Percentiles rank a stretch among this genome's conserved stretches.
These are phyloP conservation scores for Menura novaehollandiae DNA, from an alignment of 2,113 vertebrate genomes.

Conservation along the genomic window DNA sequence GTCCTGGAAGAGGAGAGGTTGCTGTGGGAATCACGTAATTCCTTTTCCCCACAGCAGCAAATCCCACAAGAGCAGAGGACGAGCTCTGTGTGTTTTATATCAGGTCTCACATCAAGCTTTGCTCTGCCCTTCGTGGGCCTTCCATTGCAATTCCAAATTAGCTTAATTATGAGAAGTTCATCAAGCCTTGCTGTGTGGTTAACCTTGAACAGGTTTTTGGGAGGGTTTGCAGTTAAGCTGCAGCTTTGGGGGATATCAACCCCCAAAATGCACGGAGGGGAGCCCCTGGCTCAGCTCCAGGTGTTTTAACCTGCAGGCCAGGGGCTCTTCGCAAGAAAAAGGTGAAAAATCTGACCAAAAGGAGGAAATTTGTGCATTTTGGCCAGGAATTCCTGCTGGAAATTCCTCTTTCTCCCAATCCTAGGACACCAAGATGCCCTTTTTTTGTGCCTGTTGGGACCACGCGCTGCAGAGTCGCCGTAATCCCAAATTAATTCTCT, in stretches of 20 bases:
- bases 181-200: rapidly evolving
- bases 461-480: rapidly evolving
- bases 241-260: background rate
- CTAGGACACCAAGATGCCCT: background rate
- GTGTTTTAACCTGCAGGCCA: background rate
- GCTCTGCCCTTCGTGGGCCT: rapidly evolving
- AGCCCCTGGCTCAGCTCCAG: background rate
- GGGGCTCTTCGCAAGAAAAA: background rate
- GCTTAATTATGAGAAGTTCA: background rate
- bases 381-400: background rate
- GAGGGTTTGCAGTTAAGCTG: background rate
- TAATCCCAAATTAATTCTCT: background rate
- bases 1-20: background rate
- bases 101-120: background rate
- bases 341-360: background rate
- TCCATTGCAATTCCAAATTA: background rate
- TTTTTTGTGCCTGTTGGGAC: rapidly evolving
- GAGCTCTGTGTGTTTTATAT: rapidly evolving
- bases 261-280: rapidly evolving
- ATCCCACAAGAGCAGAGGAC: rapidly evolving
- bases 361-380: background rate
- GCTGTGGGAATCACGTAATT: background rate
- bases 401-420: rapidly evolving
- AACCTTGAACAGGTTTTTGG: rapidly evolving
- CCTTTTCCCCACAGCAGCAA: background rate